A percentile compares a stretch with the other conserved stretches of the same genome.
Conservation (phyloP, 2,113 vertebrate genomes). For the Picathartes gymnocephalus region DNA sequence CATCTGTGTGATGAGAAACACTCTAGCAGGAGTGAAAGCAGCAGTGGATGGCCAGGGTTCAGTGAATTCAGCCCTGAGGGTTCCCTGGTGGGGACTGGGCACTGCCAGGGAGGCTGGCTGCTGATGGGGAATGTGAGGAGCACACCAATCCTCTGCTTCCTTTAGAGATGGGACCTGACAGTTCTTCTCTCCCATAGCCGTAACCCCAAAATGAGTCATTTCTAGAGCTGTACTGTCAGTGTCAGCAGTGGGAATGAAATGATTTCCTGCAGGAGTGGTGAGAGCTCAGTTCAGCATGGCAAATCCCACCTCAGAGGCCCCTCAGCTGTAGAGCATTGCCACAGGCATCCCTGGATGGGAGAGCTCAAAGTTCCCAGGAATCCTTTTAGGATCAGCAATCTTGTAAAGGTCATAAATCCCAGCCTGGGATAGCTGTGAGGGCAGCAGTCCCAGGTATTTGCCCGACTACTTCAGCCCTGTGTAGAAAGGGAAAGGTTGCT, state of each 20-base stretch:
- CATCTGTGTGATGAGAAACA: not conserved
- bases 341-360: not conserved
- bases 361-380: not conserved
- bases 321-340: not conserved
- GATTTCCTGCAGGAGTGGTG: not conserved
- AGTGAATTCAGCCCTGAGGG: not conserved
- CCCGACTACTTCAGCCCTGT: not conserved
- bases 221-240: not conserved
- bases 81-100: not conserved
- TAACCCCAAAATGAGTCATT: not conserved
- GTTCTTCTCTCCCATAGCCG: not conserved
- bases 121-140: not conserved
- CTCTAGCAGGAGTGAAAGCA: not conserved
- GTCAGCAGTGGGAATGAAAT: not conserved
- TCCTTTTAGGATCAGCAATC: not conserved
- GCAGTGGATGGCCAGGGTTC: not conserved
- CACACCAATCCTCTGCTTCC: not conserved
- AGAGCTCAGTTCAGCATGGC: not conserved
- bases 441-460: not conserved
- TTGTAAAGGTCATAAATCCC: not conserved
- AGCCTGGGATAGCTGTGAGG: not conserved
- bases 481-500: not conserved
- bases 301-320: not conserved
- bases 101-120: not conserved
- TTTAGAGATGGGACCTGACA: not conserved